These are phyloP conservation scores for Corythornis madagascariensis DNA, from an alignment of 2,113 vertebrate species.

Conservation along the genomic window DNA sequence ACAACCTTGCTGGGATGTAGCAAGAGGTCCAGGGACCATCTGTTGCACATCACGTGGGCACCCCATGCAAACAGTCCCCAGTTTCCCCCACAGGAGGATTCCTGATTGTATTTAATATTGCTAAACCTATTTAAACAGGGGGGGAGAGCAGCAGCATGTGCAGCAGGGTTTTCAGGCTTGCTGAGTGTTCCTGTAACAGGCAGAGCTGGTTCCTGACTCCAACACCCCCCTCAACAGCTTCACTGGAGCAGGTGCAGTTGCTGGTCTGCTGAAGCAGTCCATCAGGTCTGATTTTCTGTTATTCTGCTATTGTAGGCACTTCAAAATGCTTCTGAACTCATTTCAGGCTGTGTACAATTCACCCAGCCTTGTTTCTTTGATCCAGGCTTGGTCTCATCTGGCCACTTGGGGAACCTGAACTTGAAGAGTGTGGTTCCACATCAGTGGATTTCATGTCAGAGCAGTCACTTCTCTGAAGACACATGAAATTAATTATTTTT, in stretches of 20 bases:
- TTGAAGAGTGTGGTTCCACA: neutral
- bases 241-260: neutral
- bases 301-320: neutral
- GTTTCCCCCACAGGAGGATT: neutral
- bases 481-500: neutral
- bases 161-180: neutral
- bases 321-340: neutral
- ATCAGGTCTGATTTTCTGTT: neutral
- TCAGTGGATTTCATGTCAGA: neutral
- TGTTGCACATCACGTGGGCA: neutral
- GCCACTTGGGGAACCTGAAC: neutral
- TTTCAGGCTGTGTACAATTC: neutral
- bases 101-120: neutral
- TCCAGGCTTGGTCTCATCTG: neutral
- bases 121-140: neutral
- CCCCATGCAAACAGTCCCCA: neutral
- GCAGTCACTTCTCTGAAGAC: neutral
- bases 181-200: neutral
- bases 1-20: neutral
- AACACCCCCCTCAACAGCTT: neutral
- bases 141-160: neutral
- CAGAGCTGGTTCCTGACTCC: neutral
- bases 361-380: neutral
- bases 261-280: neutral
- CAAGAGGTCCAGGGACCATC: neutral